Percentiles rank a stretch among this genome's conserved stretches.
Conservation (phyloP, 2,797 vertebrate genomes). For the Sebastes variabilis region DNA sequence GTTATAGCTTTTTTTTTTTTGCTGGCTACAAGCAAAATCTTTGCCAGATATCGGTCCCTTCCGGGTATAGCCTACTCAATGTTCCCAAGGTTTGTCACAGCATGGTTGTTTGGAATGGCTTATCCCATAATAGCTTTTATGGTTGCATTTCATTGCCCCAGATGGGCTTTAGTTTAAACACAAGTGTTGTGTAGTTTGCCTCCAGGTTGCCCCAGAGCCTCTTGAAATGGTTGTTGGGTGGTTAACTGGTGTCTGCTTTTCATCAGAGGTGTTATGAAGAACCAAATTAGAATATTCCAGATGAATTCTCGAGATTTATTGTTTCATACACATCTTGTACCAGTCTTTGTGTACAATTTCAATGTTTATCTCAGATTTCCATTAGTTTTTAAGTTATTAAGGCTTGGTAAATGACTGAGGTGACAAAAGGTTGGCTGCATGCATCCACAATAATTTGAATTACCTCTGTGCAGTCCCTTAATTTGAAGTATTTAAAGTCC, state of each 20-base stretch:
- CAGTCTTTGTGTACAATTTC: neutral
- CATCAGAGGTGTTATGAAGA: too few species aligned
- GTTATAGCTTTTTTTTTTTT: neutral
- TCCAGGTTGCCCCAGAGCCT: too few species aligned
- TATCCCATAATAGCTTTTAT: neutral
- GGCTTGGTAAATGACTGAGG: neutral
- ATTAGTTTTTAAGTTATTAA: neutral
- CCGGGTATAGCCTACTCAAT: neutral
- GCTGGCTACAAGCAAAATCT: neutral
- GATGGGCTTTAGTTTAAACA: neutral
- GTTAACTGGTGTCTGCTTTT: neutral
- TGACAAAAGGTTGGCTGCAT: neutral
- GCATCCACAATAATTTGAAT: neutral
- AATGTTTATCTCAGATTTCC: neutral
- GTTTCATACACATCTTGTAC: neutral
- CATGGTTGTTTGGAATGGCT: neutral
- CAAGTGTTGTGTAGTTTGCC: too few species aligned
- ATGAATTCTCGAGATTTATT: neutral
- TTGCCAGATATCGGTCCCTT: neutral
- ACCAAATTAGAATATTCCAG: too few species aligned
- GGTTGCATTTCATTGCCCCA: neutral
- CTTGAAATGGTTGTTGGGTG: neutral
- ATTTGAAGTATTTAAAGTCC: neutral
- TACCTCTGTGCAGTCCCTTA: neutral
- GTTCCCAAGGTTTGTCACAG: neutral